Percentiles rank a stretch among this genome's conserved stretches.
Conservation (phyloP, 1,140 invertebrate species). For the Coptotermes formosanus region DNA sequence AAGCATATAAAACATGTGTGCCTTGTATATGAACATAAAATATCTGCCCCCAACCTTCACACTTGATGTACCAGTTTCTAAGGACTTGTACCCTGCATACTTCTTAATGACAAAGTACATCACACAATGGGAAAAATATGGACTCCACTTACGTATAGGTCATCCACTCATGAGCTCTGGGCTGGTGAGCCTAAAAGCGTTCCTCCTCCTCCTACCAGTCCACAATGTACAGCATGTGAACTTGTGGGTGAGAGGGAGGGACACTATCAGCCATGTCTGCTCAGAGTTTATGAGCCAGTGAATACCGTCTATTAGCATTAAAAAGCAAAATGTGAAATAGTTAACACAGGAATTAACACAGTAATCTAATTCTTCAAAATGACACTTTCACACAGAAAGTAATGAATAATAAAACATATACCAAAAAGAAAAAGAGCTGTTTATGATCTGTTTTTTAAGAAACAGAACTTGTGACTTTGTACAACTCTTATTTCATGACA, state of each 20-base stretch:
- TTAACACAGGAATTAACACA: background rate
- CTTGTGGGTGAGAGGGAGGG: too few species aligned
- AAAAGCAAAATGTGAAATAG: background rate
- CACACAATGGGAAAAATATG: conserved; percentile 11
- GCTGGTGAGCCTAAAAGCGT: too few species aligned
- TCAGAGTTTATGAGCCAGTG: too few species aligned
- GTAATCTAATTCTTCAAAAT: background rate
- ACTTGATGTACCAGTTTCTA: background rate
- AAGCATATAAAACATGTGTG: background rate
- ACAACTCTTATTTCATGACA: background rate
- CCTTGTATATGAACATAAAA: background rate
- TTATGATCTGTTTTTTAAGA: background rate
- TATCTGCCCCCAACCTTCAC: background rate
- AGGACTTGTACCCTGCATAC: background rate
- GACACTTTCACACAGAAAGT: background rate
- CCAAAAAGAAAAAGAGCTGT: background rate
- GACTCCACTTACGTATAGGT: background rate
- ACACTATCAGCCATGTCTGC: too few species aligned
- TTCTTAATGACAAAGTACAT: background rate
- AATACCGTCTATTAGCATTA: background rate
- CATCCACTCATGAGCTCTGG: too few species aligned
- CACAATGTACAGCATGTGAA: too few species aligned
- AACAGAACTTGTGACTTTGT: background rate
- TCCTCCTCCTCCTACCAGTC: too few species aligned
- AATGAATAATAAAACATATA: background rate